Evolutionary conservation across 2,797 vertebrate species (phyloP), one percentile per base, ranked within the genome.

Genomic region (Tangara arthus): DNA sequence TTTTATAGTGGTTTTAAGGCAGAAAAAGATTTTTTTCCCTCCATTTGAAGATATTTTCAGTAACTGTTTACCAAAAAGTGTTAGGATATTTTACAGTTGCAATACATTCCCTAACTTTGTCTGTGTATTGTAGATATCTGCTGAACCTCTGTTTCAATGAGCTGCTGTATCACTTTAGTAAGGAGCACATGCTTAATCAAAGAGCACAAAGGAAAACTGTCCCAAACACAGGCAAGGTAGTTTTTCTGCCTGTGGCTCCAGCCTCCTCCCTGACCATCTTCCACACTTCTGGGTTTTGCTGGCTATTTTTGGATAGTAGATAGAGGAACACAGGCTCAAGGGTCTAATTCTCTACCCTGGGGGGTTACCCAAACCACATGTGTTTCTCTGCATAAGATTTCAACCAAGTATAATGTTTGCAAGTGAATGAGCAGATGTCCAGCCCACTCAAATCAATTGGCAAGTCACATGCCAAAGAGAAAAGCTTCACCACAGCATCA

Each of bases 1-100:
- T 68, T 88, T 92, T 57, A 88, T 78, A 69, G 68, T 6, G 6
- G 32, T 90, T 97, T 97, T 98, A 98, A 98, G 97, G 97, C 97
- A 97, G 96, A 96, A 95, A 92, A 95, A 96, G 60, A 81, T 42
- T 41, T 42, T 42, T 82, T 65, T 19, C 2, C 52, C 72, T 83
- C 71, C 56, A 47, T 89, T 92, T 94, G 70, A 85, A 73, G 78
- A 35, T 85, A 73, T 34, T 94, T 83, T 73, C 32, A 83, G 24
- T 89, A 59, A 85, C 49, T 32, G 12, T 87, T 90, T 72, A 73
- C 75, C 55, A 80, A 93, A 69, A 50, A 46, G 66, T 56, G 27
- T 30, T 75, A 46, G 19, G 46, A 23, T 63, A 52, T 78, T 92
- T 82, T 64, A 77, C 34, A 79, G 28, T 17, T 53, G 44, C n/a